These are phyloP conservation scores for Drosophila nigrodunni DNA, from an alignment of 1,140 invertebrate species.

Conservation along the genomic window DNA sequence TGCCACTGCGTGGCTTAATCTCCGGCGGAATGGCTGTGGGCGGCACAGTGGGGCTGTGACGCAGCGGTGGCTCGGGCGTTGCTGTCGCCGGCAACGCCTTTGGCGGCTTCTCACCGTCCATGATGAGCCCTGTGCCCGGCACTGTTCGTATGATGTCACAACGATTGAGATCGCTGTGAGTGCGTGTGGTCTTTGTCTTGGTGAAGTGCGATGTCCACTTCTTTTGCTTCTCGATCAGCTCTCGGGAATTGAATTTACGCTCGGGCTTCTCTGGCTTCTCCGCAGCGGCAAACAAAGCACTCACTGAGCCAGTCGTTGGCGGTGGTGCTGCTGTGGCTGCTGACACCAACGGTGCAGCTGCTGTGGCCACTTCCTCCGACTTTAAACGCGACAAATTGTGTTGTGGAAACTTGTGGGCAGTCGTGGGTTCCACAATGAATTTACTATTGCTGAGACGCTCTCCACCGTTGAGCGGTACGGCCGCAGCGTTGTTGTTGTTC, in stretches of 20 bases:
- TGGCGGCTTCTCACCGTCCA: constrained; percentile 57
- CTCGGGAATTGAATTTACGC: constrained; percentile 92
- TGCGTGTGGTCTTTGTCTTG: constrained; percentile 88
- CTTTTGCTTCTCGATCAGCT: constrained; percentile 94
- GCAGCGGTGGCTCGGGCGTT: constrained; percentile 60
- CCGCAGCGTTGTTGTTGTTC: constrained; percentile 66
- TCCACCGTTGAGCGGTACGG: constrained; percentile 42
- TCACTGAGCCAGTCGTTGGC: constrained; percentile 57
- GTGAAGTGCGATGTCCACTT: constrained; percentile 96
- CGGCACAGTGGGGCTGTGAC: constrained; percentile 34
- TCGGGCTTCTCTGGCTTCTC: constrained; percentile 91
- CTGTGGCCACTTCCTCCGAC: constrained; percentile 81
- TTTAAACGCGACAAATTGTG: constrained; percentile 80
- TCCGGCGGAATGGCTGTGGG: constrained; percentile 65
- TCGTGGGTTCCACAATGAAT: constrained; percentile 69
- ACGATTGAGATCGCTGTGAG: constrained; percentile 88
- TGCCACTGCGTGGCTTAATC: constrained; percentile 77
- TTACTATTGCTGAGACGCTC: constrained; percentile 68
- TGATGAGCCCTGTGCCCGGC: constrained; percentile 77
- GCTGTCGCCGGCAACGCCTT: constrained; percentile 38
- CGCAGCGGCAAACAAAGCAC: constrained; percentile 57
- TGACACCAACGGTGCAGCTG: background rate
- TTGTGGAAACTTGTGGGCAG: constrained; percentile 53
- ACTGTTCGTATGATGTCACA: constrained; percentile 84
- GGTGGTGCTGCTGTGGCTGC: background rate